Conservation (phyloP, 2,113 vertebrate genomes). For the Coptodon bakossiorum region DNA sequence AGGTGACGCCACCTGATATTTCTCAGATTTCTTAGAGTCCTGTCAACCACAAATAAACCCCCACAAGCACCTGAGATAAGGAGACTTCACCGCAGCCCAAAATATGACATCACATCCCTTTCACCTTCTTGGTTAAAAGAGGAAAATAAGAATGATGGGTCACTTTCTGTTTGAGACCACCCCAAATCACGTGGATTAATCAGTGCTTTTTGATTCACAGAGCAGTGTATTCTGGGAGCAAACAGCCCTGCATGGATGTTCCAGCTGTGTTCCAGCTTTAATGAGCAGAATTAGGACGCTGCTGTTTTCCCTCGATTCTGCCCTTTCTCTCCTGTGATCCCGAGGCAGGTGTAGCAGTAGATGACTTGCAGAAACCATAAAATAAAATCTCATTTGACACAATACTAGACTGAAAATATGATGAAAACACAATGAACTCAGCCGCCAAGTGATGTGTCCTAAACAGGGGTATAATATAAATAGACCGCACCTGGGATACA, state of each 20-base stretch:
- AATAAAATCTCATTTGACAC: not conserved
- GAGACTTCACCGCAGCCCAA: not conserved
- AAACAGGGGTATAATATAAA: not conserved
- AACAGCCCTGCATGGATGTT: not conserved
- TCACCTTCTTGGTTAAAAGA: not conserved
- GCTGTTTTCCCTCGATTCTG: not conserved
- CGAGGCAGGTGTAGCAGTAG: not conserved
- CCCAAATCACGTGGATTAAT: not conserved
- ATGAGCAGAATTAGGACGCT: not conserved
- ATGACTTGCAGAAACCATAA: slow-evolving; percentile 43
- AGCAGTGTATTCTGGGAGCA: not conserved
- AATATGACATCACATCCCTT: not conserved
- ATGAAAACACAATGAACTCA: not conserved
- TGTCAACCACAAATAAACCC: not conserved
- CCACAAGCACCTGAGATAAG: not conserved
- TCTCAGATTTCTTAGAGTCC: not conserved
- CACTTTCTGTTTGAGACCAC: not conserved
- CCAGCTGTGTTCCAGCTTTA: slow-evolving; percentile 11
- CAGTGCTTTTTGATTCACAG: not conserved
- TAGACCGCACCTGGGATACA: not conserved
- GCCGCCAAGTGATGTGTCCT: not conserved
- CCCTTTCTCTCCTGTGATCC: not conserved
- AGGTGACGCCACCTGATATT: not conserved
- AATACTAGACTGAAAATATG: not conserved
- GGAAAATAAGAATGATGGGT: not conserved